These are phyloP conservation scores for Dexiosoma caninum DNA, from an alignment of 2,888 invertebrate genomes.

Conservation along the genomic window DNA sequence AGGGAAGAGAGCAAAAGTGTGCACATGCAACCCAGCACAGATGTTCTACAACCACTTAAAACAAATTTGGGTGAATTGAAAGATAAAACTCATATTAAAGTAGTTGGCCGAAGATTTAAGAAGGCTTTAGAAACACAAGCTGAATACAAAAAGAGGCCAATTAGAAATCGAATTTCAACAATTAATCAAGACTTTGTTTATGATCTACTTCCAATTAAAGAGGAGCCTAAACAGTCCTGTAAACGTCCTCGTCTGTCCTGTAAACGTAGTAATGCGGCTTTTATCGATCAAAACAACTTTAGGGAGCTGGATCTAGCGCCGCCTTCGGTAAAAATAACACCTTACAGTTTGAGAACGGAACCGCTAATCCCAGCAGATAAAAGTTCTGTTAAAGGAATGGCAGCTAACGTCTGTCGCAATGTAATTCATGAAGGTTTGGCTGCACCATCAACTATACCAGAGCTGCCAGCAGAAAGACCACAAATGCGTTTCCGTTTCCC, in stretches of 20 bases:
- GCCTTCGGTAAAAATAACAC: conserved; percentile 44
- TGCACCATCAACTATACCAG: conserved; percentile 73
- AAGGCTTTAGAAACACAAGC: conserved; percentile 31
- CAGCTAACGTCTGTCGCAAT: conserved; percentile 50
- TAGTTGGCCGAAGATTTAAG: conserved; percentile 29
- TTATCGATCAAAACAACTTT: conserved; percentile 15
- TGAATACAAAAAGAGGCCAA: conserved; percentile 78
- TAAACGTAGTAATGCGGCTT: conserved; percentile 67
- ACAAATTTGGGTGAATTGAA: neutral
- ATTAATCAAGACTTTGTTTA: conserved; percentile 86
- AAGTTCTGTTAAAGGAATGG: conserved; percentile 35
- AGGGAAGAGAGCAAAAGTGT: conserved; percentile 41
- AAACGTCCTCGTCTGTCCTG: conserved; percentile 62
- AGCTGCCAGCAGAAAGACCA: conserved; percentile 75
- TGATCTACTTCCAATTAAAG: conserved; percentile 79
- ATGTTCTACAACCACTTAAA: neutral
- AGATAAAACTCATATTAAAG: no score
- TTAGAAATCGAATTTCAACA: conserved; percentile 82
- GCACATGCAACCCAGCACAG: neutral
- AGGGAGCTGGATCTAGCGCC: conserved; percentile 20
- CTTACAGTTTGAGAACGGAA: conserved; percentile 43
- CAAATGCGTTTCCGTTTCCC: conserved; percentile 72
- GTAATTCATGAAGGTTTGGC: conserved; percentile 72
- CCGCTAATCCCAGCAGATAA: conserved; percentile 46
- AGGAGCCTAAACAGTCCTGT: conserved; percentile 31